Evolutionary conservation across 2,113 vertebrate species (phyloP).

Genomic region (Actenoides lindsayi): DNA sequence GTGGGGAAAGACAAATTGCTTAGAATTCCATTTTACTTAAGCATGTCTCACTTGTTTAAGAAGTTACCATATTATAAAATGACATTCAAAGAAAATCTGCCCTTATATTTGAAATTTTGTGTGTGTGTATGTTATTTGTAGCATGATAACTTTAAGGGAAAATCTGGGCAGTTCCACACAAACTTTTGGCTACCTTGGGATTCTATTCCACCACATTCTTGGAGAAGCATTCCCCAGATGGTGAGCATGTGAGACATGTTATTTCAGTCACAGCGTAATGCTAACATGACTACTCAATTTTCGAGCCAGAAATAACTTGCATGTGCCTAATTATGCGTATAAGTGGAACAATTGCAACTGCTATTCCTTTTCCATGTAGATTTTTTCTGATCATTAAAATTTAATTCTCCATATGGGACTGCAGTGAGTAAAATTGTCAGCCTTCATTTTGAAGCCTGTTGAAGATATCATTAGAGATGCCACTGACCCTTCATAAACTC

Average conservation of each 20-base stretch:
- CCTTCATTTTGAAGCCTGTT: neutral
- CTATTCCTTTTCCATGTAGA: neutral
- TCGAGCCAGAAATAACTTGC: neutral
- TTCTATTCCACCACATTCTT: neutral
- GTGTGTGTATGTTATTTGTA: neutral
- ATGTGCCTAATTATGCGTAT: neutral
- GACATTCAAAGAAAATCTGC: neutral
- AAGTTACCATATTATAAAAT: neutral
- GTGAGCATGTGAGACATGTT: neutral
- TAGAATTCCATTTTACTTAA: neutral
- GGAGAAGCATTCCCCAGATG: neutral
- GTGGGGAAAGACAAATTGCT: neutral
- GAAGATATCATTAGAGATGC: neutral
- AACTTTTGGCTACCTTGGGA: neutral
- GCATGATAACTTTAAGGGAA: neutral
- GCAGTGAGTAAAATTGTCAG: neutral
- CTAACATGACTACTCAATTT: neutral
- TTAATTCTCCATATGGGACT: neutral
- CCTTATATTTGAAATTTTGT: neutral
- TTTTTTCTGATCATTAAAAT: neutral
- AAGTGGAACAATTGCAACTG: neutral
- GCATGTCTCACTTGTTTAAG: neutral
- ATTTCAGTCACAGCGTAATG: neutral
- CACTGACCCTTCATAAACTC: neutral
- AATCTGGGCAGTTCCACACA: neutral